Evolutionary conservation across 2,113 vertebrate genomes (phyloP).

Genomic region (Malaclemys terrapin): DNA sequence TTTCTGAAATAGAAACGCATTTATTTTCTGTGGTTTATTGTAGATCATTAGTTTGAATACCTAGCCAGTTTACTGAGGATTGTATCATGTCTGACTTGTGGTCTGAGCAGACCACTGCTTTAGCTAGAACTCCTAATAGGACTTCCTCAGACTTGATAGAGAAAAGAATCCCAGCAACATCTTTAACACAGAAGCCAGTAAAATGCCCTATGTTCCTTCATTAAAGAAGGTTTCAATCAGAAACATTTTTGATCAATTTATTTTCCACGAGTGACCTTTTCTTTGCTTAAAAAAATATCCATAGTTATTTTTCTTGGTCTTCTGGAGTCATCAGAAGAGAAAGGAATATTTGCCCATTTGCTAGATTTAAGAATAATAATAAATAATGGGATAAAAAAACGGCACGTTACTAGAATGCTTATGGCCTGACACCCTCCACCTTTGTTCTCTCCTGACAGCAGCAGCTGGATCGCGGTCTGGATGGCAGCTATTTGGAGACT

Average conservation of each 20-base stretch:
- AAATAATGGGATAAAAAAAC: background rate
- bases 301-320: background rate
- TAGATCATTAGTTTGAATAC: background rate
- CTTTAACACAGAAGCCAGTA: background rate
- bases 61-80: background rate
- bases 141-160: background rate
- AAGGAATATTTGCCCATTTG: background rate
- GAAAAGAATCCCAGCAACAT: background rate
- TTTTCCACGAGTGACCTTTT: background rate
- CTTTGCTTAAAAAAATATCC: background rate
- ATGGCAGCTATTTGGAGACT: background rate
- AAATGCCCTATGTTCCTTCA: background rate
- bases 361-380: background rate
- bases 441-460: background rate
- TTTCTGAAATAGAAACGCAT: background rate
- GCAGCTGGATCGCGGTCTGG: background rate
- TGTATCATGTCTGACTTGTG: background rate
- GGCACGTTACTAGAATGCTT: background rate
- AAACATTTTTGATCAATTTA: background rate
- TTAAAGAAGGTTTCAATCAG: background rate
- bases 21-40: background rate
- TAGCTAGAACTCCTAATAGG: background rate
- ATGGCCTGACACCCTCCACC: background rate
- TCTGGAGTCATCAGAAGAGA: background rate
- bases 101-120: background rate